Evolutionary conservation across 2,113 vertebrate species (phyloP).

Genomic region (Plotosus lineatus): DNA sequence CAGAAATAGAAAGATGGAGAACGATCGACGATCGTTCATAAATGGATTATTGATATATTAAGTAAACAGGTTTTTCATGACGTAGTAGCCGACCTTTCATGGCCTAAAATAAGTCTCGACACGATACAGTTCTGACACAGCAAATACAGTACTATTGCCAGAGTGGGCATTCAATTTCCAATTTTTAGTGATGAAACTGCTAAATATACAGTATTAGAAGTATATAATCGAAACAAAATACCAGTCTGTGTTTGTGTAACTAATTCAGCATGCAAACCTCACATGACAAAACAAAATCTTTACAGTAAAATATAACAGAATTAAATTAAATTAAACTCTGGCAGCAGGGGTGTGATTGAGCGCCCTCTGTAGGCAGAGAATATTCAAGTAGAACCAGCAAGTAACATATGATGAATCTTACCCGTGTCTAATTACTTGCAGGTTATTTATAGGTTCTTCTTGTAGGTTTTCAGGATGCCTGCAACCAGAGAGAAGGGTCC

Average conservation of each 20-base stretch:
- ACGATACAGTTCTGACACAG: background rate
- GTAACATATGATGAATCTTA: too few relatives aligned
- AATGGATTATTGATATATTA: background rate
- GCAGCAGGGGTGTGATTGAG: too few relatives aligned
- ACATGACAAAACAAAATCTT: background rate
- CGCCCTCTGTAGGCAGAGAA: too few relatives aligned
- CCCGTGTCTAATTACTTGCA: too few relatives aligned
- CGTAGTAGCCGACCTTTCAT: background rate
- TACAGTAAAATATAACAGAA: background rate
- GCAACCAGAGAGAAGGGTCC: too few relatives aligned
- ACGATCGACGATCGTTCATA: conserved; percentile 30
- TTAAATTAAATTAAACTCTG: too few relatives aligned
- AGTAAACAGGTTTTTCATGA: background rate
- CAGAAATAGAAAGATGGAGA: conserved; percentile 47
- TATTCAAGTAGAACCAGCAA: too few relatives aligned
- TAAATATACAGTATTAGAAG: background rate
- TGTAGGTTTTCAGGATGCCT: too few relatives aligned
- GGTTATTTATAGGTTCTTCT: too few relatives aligned
- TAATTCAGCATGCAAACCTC: background rate
- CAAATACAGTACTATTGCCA: background rate
- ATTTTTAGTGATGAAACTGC: background rate
- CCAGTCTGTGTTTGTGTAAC: background rate
- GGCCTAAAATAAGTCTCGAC: too few relatives aligned
- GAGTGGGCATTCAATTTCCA: background rate
- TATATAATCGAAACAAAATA: background rate